Conservation (phyloP, 2,797 vertebrate species). For the Sebastes nivosus region DNA sequence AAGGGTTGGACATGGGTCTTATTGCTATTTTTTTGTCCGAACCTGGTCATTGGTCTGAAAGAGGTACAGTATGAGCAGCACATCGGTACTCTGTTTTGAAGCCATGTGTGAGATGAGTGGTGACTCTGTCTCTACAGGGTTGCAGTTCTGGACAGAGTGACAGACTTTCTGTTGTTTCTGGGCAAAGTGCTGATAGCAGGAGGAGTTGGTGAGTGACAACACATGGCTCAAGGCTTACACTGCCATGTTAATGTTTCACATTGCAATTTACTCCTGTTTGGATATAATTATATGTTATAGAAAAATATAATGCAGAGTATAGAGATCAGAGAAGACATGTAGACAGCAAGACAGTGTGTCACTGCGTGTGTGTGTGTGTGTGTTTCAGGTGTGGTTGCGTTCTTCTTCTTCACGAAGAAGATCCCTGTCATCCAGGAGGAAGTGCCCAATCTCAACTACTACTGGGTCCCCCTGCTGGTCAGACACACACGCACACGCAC, state of each 20-base stretch:
- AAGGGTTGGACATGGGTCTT: neutral
- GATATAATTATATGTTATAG: neutral
- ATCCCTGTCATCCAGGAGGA: conserved; percentile 84
- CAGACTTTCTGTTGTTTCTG: conserved; percentile 90
- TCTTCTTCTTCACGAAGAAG: conserved; percentile 88
- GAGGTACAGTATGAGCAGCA: neutral
- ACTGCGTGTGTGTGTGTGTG: conserved; percentile 29
- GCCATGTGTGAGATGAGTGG: neutral
- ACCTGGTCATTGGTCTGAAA: neutral
- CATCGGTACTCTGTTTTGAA: neutral
- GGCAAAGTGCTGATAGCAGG: conserved; percentile 90
- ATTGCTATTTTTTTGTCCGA: no score
- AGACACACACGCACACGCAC: conserved; percentile 45
- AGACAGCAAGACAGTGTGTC: neutral
- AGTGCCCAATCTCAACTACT: conserved; percentile 88
- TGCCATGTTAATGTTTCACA: neutral
- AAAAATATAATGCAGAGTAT: neutral
- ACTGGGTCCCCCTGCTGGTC: conserved; percentile 92
- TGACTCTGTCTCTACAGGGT: conserved; percentile 78
- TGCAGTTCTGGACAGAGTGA: conserved; percentile 91
- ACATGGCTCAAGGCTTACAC: neutral
- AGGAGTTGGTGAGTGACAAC: conserved; percentile 86
- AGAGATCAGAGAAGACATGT: neutral
- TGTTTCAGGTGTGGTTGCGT: conserved; percentile 85
- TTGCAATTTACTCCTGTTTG: neutral